Percentiles rank a stretch among this genome's conserved stretches.
phyloP scores from a whole-genome alignment of 2,113 vertebrate species.

The Raphicerus campestris region DNA sequence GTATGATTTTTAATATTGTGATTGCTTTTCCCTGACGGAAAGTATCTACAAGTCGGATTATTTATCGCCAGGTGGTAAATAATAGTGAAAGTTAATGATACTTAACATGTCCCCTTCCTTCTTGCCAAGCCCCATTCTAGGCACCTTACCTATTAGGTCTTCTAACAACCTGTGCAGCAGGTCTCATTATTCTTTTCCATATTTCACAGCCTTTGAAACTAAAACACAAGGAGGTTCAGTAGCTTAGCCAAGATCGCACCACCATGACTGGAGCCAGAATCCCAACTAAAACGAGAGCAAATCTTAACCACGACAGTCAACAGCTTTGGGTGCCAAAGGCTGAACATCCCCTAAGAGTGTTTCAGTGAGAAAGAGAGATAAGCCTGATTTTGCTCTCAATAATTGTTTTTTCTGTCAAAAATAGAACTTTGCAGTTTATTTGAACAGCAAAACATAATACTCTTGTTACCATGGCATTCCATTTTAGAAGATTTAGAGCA shows the following conservation, averaged over 20 bases:
- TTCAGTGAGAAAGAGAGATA: conserved; percentile 39
- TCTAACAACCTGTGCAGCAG: background rate
- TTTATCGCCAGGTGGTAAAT: background rate
- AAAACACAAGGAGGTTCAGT: background rate
- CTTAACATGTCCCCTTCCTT: background rate
- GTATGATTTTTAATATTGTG: background rate
- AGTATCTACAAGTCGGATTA: background rate
- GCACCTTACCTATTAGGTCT: background rate
- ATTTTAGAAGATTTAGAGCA: conserved; percentile 49
- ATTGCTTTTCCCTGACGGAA: background rate
- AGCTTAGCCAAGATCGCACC: background rate
- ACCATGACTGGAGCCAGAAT: background rate
- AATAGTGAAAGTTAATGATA: background rate
- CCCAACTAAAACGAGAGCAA: background rate
- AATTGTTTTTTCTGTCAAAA: conserved; percentile 59
- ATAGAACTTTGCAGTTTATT: conserved; percentile 67
- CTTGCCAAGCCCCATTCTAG: background rate
- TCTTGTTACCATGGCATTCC: conserved; percentile 47
- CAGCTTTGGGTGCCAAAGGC: background rate
- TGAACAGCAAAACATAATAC: conserved; percentile 55
- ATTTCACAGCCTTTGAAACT: background rate
- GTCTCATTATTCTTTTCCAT: background rate
- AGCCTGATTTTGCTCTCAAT: conserved; percentile 26
- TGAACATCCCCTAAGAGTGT: background rate
- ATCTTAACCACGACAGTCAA: background rate